A percentile compares a stretch with the other conserved stretches of the same genome.
Evolutionary conservation across 1,140 invertebrate genomes (phyloP).

Genomic region (Amyelois transitella): DNA sequence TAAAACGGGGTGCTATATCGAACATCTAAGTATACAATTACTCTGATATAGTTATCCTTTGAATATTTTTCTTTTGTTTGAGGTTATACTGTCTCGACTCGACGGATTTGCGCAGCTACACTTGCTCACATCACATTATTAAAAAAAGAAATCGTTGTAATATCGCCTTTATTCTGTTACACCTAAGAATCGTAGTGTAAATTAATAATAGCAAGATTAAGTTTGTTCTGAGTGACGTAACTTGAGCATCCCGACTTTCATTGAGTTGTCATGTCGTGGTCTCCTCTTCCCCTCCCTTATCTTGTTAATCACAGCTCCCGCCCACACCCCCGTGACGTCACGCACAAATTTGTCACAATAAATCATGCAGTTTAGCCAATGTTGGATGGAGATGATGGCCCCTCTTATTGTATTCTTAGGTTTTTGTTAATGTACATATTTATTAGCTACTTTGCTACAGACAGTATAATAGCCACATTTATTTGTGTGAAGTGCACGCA

Average conservation of each 20-base stretch:
- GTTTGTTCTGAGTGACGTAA: constrained; percentile 15
- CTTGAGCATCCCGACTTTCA: constrained; percentile 18
- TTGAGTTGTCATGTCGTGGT: constrained; percentile 22
- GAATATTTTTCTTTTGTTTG: constrained; percentile 1
- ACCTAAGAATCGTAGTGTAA: not conserved
- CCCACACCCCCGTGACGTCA: constrained; percentile 39
- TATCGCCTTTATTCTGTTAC: not conserved
- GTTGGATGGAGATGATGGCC: not conserved
- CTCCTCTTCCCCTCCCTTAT: constrained; percentile 17
- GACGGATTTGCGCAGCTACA: not conserved
- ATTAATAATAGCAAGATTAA: not conserved
- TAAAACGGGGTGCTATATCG: not conserved
- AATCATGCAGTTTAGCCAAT: constrained; percentile 9
- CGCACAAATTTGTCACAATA: constrained; percentile 22
- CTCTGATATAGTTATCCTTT: not conserved
- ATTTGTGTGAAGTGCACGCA: no score
- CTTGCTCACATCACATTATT: not conserved
- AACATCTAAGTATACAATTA: not conserved
- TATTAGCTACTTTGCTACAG: no score
- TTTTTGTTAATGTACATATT: no score
- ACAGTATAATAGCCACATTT: no score
- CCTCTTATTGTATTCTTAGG: no score
- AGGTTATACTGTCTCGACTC: constrained; percentile 3
- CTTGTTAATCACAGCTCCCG: constrained; percentile 20
- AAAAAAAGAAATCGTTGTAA: not conserved